A percentile compares a stretch with the other conserved stretches of the same genome.
Conservation (phyloP, 2,797 vertebrate species). For the Ctenosaura bakeri region DNA sequence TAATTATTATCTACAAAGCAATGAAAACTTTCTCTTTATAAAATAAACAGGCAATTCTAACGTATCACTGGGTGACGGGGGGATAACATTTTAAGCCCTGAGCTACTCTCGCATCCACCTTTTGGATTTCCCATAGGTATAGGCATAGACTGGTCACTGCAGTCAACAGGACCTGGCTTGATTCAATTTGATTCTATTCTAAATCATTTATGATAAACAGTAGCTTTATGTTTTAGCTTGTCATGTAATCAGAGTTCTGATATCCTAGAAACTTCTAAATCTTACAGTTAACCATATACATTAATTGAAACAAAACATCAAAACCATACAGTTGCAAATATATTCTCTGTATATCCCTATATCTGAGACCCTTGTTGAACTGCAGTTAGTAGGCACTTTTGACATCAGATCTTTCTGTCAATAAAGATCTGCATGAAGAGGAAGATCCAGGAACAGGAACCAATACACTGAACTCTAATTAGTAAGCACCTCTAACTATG, state of each 20-base stretch:
- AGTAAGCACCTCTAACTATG: background rate
- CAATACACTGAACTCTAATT: background rate
- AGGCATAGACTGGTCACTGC: background rate
- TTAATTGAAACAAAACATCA: background rate
- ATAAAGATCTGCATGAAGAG: background rate
- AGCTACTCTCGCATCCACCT: background rate
- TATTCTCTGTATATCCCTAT: no score
- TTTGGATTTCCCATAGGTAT: background rate
- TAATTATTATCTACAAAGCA: no score
- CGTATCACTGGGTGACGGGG: background rate
- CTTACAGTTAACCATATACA: background rate
- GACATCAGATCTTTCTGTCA: background rate
- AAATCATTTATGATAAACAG: no score
- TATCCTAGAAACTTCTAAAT: background rate
- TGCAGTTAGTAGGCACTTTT: background rate
- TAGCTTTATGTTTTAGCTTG: background rate
- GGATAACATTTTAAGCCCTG: no score
- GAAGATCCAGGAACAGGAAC: no score
- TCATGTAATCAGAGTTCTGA: background rate
- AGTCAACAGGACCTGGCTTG: background rate
- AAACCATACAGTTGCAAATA: background rate
- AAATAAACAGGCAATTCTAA: no score
- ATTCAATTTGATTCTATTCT: background rate
- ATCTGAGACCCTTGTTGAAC: background rate
- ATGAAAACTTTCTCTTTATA: no score